Base-by-base conservation (phyloP, 2,888 invertebrate species). In the Eilema griseolum region DNA sequence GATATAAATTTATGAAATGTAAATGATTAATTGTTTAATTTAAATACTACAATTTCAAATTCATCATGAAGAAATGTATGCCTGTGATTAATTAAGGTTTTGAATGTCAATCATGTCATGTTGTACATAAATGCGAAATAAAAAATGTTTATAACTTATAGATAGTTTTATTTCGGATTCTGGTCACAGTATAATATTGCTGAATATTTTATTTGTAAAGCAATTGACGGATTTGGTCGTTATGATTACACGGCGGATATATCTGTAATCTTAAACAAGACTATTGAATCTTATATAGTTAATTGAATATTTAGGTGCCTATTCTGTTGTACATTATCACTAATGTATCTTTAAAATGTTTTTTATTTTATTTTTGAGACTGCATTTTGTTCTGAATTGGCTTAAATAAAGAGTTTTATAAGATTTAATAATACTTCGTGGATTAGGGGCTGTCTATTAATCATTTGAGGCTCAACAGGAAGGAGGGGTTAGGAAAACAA, bases 1-100 rank as follows among this genome's bases (percentile, higher is more conserved):
- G 89, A 90, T 90, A 90, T 88, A 85, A 85, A 81, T 82, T 81
- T 81, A 52, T 31, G 28, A 52, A 52, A 52, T 52, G 52, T 52
- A 52, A 59, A 24, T 59, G 24, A 26, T 59, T 60, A 60, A 61
- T 61, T 61, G 28, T 67, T 67, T 60, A 28, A 60, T 28, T 60
- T 26, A 31, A 60, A 60, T 33, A 0, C 33, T n/a, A 26, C 16
- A 59, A 59, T 24, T 59, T 59, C 26, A 59, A 69, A 73, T 67
- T 37, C 70, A 77, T 79, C 67, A 71, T 70, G 71, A 41, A 73
- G 62, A 64, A 70, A 78, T 67, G 37, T 46, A 72, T 70, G 64
- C 67, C 71, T 62, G 11, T 56, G 23, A 56, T 56, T 66, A 52
- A 65, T 65, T 33, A 31, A 65, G n/a, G 72, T 76, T 70, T 71